These are phyloP conservation scores for Amphimallon solstitiale DNA, from an alignment of 2,888 invertebrate species.

Conservation along the genomic window DNA sequence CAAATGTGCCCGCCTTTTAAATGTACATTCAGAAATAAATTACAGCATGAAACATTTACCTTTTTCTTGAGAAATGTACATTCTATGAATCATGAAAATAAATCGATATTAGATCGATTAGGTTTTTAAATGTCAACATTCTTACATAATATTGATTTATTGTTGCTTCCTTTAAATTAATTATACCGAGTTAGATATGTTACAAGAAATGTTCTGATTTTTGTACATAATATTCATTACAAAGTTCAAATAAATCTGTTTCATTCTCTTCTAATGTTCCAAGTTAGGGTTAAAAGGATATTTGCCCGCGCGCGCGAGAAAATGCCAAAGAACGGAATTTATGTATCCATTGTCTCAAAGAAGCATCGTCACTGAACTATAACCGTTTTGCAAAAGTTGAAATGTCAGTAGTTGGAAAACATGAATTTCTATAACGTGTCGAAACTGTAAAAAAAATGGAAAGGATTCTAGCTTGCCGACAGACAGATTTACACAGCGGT, in stretches of 20 bases:
- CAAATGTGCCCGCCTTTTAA: background rate
- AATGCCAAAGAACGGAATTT: constrained; percentile 43
- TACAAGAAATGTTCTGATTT: constrained; percentile 35
- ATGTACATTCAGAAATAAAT: background rate
- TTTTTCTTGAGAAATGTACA: background rate
- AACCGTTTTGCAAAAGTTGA: constrained; percentile 47
- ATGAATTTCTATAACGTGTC: constrained; percentile 31
- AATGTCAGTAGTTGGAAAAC: constrained; percentile 45
- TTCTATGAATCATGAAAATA: constrained; percentile 12
- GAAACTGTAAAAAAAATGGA: constrained; percentile 23
- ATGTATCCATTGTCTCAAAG: constrained; percentile 48
- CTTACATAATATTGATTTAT: constrained; percentile 7
- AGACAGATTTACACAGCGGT: constrained; percentile 13
- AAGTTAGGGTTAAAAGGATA: background rate
- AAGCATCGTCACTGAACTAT: constrained; percentile 50
- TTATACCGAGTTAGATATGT: constrained; percentile 9
- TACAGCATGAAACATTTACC: constrained; percentile 5
- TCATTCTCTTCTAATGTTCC: constrained; percentile 2
- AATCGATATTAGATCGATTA: background rate
- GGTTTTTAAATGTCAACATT: constrained; percentile 17
- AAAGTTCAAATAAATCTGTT: constrained; percentile 37
- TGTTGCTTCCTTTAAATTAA: background rate
- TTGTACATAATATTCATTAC: constrained; percentile 31
- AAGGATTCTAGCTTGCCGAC: constrained; percentile 6
- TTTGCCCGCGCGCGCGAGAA: constrained; percentile 4